Conservation (phyloP, 2,113 vertebrate genomes). For the Pristiophorus japonicus region DNA sequence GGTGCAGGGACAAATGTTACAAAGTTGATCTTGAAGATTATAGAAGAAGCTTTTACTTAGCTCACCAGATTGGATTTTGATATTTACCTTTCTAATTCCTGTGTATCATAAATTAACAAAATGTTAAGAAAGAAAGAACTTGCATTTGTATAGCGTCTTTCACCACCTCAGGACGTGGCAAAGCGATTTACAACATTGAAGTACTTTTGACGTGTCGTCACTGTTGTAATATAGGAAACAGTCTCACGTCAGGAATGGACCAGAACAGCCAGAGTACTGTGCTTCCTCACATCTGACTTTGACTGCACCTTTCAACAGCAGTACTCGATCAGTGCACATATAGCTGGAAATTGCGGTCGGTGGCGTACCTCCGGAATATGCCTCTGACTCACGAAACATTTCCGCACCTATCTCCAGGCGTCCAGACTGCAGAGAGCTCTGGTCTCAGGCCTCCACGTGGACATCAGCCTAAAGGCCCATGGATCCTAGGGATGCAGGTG, state of each 20-base stretch:
- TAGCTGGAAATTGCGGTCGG: too few species aligned
- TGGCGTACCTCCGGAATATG: too few species aligned
- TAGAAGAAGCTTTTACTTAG: neutral
- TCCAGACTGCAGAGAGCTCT: too few species aligned
- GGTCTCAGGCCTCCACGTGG: too few species aligned
- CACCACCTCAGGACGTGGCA: neutral
- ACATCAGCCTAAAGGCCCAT: too few species aligned
- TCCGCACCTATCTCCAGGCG: too few species aligned
- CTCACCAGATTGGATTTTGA: neutral
- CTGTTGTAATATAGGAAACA: neutral
- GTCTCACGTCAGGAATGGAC: too few species aligned
- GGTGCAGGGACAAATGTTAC: neutral
- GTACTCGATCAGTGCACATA: neutral
- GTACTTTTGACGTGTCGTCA: neutral
- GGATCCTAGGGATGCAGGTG: too few species aligned
- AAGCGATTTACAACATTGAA: neutral
- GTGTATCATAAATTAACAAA: neutral
- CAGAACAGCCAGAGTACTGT: neutral
- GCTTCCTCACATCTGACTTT: neutral
- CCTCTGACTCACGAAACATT: too few species aligned
- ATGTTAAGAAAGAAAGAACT: neutral
- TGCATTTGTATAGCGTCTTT: neutral
- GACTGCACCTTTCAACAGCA: neutral
- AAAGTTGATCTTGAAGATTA: neutral
- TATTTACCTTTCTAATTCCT: neutral